A percentile compares a stretch with the other conserved stretches of the same genome.
phyloP scores from a whole-genome alignment of 2,113 vertebrate genomes.

The Chionomys nivalis region DNA sequence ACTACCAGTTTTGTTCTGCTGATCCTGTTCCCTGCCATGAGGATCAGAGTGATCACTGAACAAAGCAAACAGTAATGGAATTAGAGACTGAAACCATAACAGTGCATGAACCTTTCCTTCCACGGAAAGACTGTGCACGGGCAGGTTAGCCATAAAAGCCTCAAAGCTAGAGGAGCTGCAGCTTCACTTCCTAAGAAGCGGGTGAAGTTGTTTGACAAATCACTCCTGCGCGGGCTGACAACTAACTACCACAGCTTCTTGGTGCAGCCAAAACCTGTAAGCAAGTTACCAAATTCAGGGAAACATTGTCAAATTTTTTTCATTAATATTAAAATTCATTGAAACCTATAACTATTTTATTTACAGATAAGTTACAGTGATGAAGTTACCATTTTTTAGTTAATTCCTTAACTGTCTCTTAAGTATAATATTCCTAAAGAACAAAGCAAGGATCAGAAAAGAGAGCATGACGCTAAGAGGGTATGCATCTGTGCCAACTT shows the following conservation, averaged over 20 bases:
- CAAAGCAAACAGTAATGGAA: conserved; percentile 89
- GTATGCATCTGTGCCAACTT: conserved; percentile 61
- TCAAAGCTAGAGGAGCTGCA: conserved; percentile 64
- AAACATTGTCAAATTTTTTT: conserved; percentile 21
- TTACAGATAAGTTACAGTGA: conserved; percentile 36
- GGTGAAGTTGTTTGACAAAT: conserved; percentile 54
- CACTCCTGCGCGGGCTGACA: neutral
- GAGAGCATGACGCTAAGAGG: neutral
- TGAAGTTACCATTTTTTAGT: conserved; percentile 25
- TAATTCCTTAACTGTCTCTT: conserved; percentile 20
- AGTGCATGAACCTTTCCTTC: conserved; percentile 50
- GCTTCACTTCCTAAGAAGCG: conserved; percentile 79
- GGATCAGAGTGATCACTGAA: conserved; percentile 88
- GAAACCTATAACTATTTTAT: conserved; percentile 2
- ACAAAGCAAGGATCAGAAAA: conserved; percentile 61
- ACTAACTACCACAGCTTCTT: conserved; percentile 39
- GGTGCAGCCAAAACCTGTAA: conserved; percentile 22
- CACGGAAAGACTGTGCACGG: conserved; percentile 78
- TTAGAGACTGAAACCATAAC: conserved; percentile 83
- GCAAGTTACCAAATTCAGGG: conserved; percentile 29
- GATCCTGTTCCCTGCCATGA: conserved; percentile 88
- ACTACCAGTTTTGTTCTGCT: conserved; percentile 88
- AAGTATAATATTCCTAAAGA: conserved; percentile 46
- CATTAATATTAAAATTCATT: neutral
- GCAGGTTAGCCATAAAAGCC: conserved; percentile 75